Evolutionary conservation across 1,140 invertebrate genomes (phyloP), one percentile per base, ranked within the genome.

Genomic region (Bemisia tabaci): DNA sequence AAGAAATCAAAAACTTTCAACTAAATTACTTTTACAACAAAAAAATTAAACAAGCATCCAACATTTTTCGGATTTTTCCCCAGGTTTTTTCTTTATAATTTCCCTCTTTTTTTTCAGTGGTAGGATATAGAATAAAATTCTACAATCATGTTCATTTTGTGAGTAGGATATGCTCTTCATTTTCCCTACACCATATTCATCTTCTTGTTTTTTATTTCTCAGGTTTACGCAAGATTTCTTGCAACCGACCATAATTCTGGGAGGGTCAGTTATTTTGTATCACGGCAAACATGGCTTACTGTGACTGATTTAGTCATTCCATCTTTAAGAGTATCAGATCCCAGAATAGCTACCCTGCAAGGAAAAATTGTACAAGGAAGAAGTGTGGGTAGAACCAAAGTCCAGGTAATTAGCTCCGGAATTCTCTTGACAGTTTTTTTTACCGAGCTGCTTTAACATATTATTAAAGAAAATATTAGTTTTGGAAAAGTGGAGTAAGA

Each of bases 201-300:
- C 17, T 11, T 24, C 59, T 63, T 59, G 24, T 63, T 68, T 63
- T 69, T 39, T 62, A n/a, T 26, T 65, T 67, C 59, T 17, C 71
- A 81, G 80, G 79, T 87, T 23, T 95, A 92, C 74, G 91, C 94
- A 1, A 84, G 88, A 68, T 97, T 98, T 75, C 80, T 93, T 27
- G 92, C 92, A 0, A 87, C 87, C 22, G 92, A 95, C 77, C 91
- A 95, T 75, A 91, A 95, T 74, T 93, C 92, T 0, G 93, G 94
- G 0, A 83, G 93, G 60, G 89, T 91, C 9, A 92, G 88, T 12
- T 95, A 94, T 78, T 86, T 95, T 68, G 87, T 95, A 24, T 94
- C 91, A 62, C 82, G 92, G 0, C 85, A 91, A 48, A 94, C 92
- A 0, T 91, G 87, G 79, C 77, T 97, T 23, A 83, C 91, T 59